Conservation (phyloP, 2,797 vertebrate species). For the Peromyscus eremicus region DNA sequence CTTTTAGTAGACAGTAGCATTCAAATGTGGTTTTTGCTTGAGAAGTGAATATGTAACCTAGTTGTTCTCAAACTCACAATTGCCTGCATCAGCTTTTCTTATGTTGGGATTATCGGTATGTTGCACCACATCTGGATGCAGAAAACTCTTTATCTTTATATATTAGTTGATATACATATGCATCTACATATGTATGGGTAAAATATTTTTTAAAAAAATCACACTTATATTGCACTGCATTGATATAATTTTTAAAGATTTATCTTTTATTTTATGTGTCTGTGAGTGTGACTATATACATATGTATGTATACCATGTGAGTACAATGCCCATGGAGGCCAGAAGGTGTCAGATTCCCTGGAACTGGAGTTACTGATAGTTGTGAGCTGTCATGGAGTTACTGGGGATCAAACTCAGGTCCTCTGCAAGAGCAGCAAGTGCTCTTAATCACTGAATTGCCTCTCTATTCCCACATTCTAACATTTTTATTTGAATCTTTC, state of each 20-base stretch:
- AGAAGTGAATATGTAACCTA: neutral
- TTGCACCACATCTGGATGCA: neutral
- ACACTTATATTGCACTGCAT: neutral
- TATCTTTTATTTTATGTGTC: neutral
- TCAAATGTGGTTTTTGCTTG: neutral
- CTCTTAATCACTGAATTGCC: neutral
- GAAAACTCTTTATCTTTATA: constrained; percentile 15
- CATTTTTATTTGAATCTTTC: neutral
- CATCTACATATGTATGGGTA: neutral
- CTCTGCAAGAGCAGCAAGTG: neutral
- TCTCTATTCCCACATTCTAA: neutral
- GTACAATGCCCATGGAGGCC: neutral
- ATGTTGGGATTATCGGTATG: neutral
- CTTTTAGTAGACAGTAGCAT: neutral
- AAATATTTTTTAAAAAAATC: neutral
- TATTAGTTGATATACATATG: neutral
- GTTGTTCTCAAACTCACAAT: neutral
- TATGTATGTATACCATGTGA: neutral
- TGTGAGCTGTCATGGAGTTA: neutral
- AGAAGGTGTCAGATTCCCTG: neutral
- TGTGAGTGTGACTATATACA: neutral
- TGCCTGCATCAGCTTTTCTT: neutral
- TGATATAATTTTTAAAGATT: neutral
- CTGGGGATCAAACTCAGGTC: neutral
- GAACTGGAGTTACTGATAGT: neutral